These are phyloP conservation scores for Carcinoscorpius rotundicauda DNA, from an alignment of 1,140 invertebrate species.

Conservation along the genomic window DNA sequence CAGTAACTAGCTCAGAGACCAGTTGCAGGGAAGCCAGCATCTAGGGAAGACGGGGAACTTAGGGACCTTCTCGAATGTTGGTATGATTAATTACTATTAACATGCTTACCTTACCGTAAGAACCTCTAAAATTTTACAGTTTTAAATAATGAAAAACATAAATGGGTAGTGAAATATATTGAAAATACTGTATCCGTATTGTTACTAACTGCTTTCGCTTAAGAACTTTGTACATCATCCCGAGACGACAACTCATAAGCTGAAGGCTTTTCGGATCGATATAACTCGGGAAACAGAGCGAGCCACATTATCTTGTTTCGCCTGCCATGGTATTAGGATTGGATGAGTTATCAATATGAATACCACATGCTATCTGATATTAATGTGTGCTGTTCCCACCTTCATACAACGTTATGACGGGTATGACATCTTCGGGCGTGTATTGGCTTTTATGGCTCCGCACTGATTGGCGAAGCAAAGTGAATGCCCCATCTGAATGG, in stretches of 20 bases:
- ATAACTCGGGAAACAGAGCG: background rate
- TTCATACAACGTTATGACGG: too few species aligned
- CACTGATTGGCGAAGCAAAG: too few species aligned
- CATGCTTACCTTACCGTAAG: background rate
- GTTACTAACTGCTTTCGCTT: too few species aligned
- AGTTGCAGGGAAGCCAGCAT: slow-evolving; percentile 2
- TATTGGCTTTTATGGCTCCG: too few species aligned
- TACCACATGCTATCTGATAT: slow-evolving; percentile 4
- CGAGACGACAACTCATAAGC: background rate
- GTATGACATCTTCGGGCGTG: too few species aligned
- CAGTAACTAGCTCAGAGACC: slow-evolving; percentile 9
- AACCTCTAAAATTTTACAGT: background rate
- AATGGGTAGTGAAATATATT: background rate
- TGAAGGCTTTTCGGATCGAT: background rate
- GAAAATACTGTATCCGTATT: background rate
- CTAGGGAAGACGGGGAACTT: background rate
- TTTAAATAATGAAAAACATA: background rate
- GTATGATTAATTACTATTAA: background rate
- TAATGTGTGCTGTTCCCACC: slow-evolving; percentile 1
- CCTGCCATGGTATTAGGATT: background rate
- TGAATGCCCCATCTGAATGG: too few species aligned
- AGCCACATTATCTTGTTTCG: background rate
- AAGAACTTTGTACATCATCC: background rate
- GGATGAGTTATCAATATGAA: slow-evolving; percentile 12
- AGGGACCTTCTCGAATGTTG: background rate